These are phyloP conservation scores for Scortum barcoo DNA, from an alignment of 2,113 vertebrate species.

Conservation along the genomic window DNA sequence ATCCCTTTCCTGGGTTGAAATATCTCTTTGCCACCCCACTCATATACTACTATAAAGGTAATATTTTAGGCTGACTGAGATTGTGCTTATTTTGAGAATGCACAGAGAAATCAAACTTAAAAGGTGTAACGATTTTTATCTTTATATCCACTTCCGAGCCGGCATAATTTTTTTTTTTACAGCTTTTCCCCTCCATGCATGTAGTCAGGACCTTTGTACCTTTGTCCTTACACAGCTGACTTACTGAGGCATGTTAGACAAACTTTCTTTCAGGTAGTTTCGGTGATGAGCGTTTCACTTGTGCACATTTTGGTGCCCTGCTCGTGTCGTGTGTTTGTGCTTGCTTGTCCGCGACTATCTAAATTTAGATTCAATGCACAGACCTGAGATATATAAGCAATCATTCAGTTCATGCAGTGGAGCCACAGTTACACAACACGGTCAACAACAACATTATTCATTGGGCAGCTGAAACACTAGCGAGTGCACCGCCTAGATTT, in stretches of 20 bases:
- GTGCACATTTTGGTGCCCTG: neutral
- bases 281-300: neutral
- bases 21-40: neutral
- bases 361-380: neutral
- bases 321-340: neutral
- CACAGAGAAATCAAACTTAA: neutral
- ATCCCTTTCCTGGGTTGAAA: neutral
- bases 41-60: neutral
- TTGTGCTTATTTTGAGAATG: neutral
- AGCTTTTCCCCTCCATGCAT: neutral
- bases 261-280: neutral
- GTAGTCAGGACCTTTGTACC: neutral
- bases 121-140: neutral
- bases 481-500: neutral
- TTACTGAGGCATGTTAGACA: neutral
- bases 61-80: neutral
- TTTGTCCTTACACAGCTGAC: neutral
- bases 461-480: neutral
- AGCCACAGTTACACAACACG: slow-evolving; percentile 8
- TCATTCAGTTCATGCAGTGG: neutral
- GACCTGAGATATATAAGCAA: neutral
- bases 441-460: neutral
- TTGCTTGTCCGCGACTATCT: neutral
- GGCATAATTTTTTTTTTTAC: neutral
- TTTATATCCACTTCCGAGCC: neutral